phyloP scores from a whole-genome alignment of 2,797 vertebrate species.

The Anabacerthia variegaticeps region DNA sequence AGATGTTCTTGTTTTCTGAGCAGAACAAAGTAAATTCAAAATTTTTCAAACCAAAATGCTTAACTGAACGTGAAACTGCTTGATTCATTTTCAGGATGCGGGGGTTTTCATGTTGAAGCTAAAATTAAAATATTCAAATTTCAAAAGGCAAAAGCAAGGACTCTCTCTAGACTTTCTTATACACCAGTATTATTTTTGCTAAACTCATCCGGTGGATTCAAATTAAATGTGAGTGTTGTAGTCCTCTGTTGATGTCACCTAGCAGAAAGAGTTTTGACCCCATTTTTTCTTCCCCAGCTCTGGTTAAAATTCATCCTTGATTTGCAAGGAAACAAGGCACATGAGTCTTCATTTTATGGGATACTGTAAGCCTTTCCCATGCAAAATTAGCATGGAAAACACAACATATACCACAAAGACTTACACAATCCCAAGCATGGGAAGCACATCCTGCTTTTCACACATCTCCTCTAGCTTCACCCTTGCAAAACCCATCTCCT shows the following conservation, averaged over 20 bases:
- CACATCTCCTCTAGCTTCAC: background rate
- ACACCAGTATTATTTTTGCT: background rate
- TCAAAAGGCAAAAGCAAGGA: background rate
- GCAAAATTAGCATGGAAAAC: background rate
- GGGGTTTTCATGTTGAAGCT: background rate
- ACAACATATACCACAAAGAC: background rate
- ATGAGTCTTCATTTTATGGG: background rate
- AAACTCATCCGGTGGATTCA: background rate
- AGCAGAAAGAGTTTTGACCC: background rate
- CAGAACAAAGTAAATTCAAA: background rate
- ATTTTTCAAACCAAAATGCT: slow-evolving; percentile 1
- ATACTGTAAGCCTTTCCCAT: background rate
- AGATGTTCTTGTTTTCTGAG: background rate
- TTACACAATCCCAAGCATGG: rapidly evolving
- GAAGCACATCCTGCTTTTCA: background rate
- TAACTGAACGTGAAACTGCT: background rate
- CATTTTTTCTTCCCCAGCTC: background rate
- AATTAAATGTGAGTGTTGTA: background rate
- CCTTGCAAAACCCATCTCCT: background rate
- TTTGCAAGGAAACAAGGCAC: background rate
- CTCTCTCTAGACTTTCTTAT: background rate
- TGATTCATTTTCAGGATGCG: background rate
- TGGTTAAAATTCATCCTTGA: background rate
- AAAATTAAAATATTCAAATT: slow-evolving; percentile 1
- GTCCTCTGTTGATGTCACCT: background rate